A percentile compares a stretch with the other conserved stretches of the same genome.
Conservation (phyloP, 2,797 vertebrate species). For the Falco peregrinus region DNA sequence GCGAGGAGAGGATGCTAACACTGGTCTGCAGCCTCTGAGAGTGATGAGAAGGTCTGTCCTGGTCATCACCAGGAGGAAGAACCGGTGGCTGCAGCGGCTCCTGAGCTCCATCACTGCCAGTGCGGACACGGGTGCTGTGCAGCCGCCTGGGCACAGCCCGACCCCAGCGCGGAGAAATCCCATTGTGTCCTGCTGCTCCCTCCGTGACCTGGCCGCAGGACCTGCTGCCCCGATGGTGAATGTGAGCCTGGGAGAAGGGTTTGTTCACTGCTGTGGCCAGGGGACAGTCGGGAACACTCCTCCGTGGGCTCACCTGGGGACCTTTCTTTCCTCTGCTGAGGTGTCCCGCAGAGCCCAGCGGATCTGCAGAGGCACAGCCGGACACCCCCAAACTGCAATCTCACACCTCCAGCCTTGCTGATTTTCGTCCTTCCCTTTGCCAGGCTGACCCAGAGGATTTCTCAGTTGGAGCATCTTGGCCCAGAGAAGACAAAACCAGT, state of each 20-base stretch:
- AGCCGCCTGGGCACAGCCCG: not conserved
- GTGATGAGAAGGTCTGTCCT: not conserved
- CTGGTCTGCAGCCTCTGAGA: not conserved
- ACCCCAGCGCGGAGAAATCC: not conserved
- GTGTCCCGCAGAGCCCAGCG: not conserved
- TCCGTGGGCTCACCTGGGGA: rapidly evolving
- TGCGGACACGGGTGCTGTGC: not conserved
- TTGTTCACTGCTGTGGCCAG: not conserved
- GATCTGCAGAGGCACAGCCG: not conserved
- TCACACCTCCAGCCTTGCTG: not conserved
- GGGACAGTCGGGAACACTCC: rapidly evolving
- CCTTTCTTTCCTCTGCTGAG: not conserved
- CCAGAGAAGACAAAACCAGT: not conserved
- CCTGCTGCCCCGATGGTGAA: not conserved
- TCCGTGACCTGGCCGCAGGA: not conserved
- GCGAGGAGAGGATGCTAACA: not conserved
- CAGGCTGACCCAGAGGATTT: not conserved
- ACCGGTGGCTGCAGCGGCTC: not conserved
- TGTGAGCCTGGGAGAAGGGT: not conserved
- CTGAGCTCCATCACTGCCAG: not conserved
- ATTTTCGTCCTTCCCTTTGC: not conserved
- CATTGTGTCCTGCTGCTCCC: not conserved
- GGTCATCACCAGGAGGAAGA: not conserved
- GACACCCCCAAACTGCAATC: not conserved
- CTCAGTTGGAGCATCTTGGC: not conserved